Base-by-base conservation (phyloP, 2,797 vertebrate species). In the Alcedo atthis region DNA sequence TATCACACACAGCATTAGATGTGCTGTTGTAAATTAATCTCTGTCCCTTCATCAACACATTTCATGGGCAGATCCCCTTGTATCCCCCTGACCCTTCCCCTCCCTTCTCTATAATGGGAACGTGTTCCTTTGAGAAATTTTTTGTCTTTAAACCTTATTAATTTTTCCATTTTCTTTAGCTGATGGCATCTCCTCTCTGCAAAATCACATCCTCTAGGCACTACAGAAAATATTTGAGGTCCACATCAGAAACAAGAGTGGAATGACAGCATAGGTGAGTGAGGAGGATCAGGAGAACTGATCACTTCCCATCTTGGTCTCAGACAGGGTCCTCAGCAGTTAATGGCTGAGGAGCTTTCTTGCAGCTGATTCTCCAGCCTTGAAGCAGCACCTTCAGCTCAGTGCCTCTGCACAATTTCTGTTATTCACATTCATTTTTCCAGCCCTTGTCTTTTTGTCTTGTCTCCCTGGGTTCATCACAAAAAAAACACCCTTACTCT, bases 21-120 rank as follows among this genome's bases (percentile, higher is more conserved):
- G 6, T 77, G 16, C 42, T 46, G 5, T 28, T 87, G 49, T 58
- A 71, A 68, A 48, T 53, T 9, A 73, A 70, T 37, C 53, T 12
- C 37, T 37, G 18, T 74, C 32, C 20, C 16, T 83, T 69, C 43
- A 68, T 46, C 45, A 77, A 68, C 33, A 74, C 18, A 24, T 70
- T 58, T 73, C 37, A 40, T 16, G 26, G 43, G n/a, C 42, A 62
- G 28, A 75, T 2, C 4, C 22, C 17, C 10, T 45, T 15, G 8
- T 11, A 0, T 13, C 1, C 7, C 3, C 3, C 24, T 1, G 1
- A 2, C 2, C 32, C 49, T 54, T 85, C 7, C 10, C 7, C 9
- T 68, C 21, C 15, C 18, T 82, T 66, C 20, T 46, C n/a, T 78
- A 4, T 48, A 35, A 15, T 17, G 11, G 26, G 20, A 69, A 28